Conservation (phyloP, 2,888 invertebrate genomes). For the Dicranocentrus wangi region DNA sequence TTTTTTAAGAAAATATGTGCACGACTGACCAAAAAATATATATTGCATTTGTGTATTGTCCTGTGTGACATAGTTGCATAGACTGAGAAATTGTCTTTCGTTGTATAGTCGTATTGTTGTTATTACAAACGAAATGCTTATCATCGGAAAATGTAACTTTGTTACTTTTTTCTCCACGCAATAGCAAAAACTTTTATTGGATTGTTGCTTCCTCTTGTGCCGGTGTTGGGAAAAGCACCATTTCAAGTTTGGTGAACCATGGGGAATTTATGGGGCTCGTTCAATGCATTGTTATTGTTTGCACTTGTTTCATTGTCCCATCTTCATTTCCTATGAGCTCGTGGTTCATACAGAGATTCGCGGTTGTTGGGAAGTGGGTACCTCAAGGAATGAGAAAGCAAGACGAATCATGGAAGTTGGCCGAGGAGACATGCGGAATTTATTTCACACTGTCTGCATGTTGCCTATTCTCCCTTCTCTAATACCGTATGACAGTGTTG, state of each 20-base stretch:
- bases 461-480: too few relatives aligned
- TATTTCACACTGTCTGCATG: conserved; percentile 2
- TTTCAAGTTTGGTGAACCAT: background rate
- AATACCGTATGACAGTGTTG: too few relatives aligned
- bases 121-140: too few relatives aligned
- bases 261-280: background rate
- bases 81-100: too few relatives aligned
- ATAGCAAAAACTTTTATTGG: background rate
- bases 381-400: too few relatives aligned
- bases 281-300: background rate
- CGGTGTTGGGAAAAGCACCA: background rate
- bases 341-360: too few relatives aligned
- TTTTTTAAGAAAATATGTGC: too few relatives aligned
- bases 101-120: too few relatives aligned
- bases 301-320: background rate
- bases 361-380: too few relatives aligned
- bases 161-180: too few relatives aligned
- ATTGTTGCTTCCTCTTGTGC: background rate
- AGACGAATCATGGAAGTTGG: background rate
- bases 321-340: background rate
- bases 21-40: background rate
- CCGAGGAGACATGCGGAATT: background rate
- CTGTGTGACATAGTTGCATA: too few relatives aligned
- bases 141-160: too few relatives aligned
- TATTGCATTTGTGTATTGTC: background rate